Base-by-base conservation (phyloP, 2,888 invertebrate species). In the Drosophila anomalata region DNA sequence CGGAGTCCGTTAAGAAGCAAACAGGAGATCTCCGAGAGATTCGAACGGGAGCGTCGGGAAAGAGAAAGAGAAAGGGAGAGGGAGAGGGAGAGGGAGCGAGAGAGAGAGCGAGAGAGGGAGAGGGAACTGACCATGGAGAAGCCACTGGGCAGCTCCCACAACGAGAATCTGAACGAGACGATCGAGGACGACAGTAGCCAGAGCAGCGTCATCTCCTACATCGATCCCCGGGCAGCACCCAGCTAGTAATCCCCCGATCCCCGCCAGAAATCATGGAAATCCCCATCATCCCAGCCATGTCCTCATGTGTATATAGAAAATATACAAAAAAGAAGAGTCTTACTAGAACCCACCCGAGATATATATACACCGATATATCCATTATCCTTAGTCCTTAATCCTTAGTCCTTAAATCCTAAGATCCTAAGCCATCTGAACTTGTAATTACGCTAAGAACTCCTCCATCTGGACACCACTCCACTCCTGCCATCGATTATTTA, bases 161-260 rank as follows among this genome's bases (percentile, higher is more conserved):
- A 76, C 9, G 88, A 85, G 44, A 84, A 76, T 78, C 78, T 85
- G 44, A 84, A 84, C 53, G 90, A 90, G 51, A 86, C 89, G n/a
- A 76, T 89, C 8, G 91, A 91, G 63, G 92, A 91, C 63, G 92
- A 92, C 58, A 91, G 91, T 75, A 91, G 91, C 74, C 91, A 91
- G 77, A 90, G 90, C 71, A 92, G 91, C 76, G 89, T 91, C 55
- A 91, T 91, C 66, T 91, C 91, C 24, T 91, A 91, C 67, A 91
- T 91, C 69, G 91, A 92, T 87, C 91, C 91, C 47, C 89, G 88
- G 73, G 87, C 85, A 4, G 48, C 51, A 52, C 39, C 46, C 51
- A 73, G 46, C 33, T 56, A 22, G 22, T 14, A n/a, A 20, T n/a
- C 29, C 14, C 44, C 67, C 42, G 36, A 52, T 29, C 39, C 65